Evolutionary conservation across 2,113 vertebrate genomes (phyloP).

Genomic region (Leucopsar rothschildi): DNA sequence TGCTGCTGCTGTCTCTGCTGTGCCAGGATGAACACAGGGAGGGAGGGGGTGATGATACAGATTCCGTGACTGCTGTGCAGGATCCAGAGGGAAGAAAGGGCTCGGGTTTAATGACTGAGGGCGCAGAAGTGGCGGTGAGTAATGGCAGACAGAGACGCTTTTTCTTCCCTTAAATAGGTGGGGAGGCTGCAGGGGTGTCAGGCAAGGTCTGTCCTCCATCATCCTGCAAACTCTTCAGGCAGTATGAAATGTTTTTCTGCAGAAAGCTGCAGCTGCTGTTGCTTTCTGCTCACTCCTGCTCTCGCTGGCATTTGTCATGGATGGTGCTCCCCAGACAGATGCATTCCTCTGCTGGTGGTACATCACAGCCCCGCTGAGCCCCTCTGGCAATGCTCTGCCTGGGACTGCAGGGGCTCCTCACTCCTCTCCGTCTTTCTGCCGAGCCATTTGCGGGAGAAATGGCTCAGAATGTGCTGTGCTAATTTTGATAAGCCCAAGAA

Average conservation of each 20-base stretch:
- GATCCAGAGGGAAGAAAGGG: not conserved
- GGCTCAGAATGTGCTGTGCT: not conserved
- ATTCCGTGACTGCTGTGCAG: not conserved
- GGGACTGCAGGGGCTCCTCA: not conserved
- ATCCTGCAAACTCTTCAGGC: not conserved
- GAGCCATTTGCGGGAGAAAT: not conserved
- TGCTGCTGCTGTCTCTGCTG: not conserved
- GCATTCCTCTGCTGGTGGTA: not conserved
- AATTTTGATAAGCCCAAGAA: not conserved
- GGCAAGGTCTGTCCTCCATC: not conserved
- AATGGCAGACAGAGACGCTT: not conserved
- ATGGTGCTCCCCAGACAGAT: rapidly evolving
- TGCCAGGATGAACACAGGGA: rapidly evolving
- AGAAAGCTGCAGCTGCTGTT: not conserved
- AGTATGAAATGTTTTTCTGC: no score
- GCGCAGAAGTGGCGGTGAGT: not conserved
- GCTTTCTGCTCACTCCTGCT: not conserved
- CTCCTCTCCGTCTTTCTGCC: not conserved
- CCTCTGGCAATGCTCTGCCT: rapidly evolving
- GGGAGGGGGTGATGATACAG: not conserved
- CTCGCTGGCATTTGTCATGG: not conserved
- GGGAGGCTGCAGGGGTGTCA: not conserved
- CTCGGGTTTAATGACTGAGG: rapidly evolving
- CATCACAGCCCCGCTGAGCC: not conserved
- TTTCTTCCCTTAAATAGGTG: not conserved